Conservation (phyloP, 2,113 vertebrate genomes). For the Salvelinus fontinalis region DNA sequence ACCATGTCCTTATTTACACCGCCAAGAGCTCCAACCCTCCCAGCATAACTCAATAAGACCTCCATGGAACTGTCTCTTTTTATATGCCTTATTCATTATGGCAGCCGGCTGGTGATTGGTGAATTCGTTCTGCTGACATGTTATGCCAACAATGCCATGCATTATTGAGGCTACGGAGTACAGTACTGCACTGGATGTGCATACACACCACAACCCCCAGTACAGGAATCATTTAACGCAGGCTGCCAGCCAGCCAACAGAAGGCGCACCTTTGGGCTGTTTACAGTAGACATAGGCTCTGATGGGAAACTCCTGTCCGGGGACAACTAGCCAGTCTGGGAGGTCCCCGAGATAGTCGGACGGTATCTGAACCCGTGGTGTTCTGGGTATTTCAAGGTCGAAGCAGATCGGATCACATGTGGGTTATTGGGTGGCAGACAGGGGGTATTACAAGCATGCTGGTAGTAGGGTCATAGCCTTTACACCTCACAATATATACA, state of each 20-base stretch:
- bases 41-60: constrained; percentile 4
- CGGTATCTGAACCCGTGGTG: constrained; percentile 54
- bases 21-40: constrained; percentile 7
- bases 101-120: constrained; percentile 16
- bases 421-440: constrained; percentile 10
- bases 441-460: constrained; percentile 20
- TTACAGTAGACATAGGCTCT: constrained; percentile 33
- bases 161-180: background rate
- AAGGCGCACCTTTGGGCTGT: constrained; percentile 35
- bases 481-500: background rate
- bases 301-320: constrained; percentile 3
- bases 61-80: constrained; percentile 19
- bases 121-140: background rate
- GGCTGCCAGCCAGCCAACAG: constrained; percentile 33
- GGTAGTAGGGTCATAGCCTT: constrained; percentile 20
- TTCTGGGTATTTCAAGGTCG: constrained; percentile 51
- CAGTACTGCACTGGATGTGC: background rate
- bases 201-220: background rate
- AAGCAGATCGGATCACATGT: constrained; percentile 39
- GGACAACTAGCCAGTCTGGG: background rate
- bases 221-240: background rate
- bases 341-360: constrained; percentile 22
- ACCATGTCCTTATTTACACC: constrained; percentile 23
- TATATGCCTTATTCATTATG: constrained; percentile 11
- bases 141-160: background rate